These are phyloP conservation scores for Phalera bucephala DNA, from an alignment of 2,888 invertebrate species.

Conservation along the genomic window DNA sequence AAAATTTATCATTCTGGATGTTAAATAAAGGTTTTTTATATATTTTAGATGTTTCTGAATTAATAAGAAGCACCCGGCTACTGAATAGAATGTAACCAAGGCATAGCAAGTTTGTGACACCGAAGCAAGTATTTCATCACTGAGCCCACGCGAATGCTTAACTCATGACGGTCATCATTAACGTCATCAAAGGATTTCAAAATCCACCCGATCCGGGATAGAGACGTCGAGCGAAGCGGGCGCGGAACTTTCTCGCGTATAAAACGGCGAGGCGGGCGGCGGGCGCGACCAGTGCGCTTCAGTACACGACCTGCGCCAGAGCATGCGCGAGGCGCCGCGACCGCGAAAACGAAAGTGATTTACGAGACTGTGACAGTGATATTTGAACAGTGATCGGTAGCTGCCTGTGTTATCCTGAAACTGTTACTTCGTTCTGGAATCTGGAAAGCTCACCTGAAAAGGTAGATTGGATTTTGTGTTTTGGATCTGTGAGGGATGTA, in stretches of 20 bases:
- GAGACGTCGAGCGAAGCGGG: conserved; percentile 47
- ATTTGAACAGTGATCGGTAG: conserved; percentile 75
- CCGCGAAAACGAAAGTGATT: conserved; percentile 75
- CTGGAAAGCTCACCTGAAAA: conserved; percentile 59
- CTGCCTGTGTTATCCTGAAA: conserved; percentile 76
- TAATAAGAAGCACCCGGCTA: no score
- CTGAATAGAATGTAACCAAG: no score
- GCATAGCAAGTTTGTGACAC: background rate
- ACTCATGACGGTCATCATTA: conserved; percentile 39
- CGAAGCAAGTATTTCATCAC: conserved; percentile 16
- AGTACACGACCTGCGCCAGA: conserved; percentile 39
- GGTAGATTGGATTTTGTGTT: conserved; percentile 60
- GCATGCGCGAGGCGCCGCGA: conserved; percentile 52
- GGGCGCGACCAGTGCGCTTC: conserved; percentile 71
- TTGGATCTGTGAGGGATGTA: conserved; percentile 24
- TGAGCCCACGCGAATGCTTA: conserved; percentile 21
- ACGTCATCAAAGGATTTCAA: conserved; percentile 72
- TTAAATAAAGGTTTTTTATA: no score
- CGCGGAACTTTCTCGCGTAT: conserved; percentile 80
- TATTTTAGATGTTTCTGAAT: no score
- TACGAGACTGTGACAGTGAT: conserved; percentile 67
- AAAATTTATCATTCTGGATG: no score
- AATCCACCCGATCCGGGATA: conserved; percentile 72
- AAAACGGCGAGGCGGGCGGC: conserved; percentile 61
- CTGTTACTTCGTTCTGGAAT: conserved; percentile 63